Percentiles rank a stretch among this genome's conserved stretches.
Evolutionary conservation across 1,140 invertebrate species (phyloP).

Genomic region (Papilio xuthus): DNA sequence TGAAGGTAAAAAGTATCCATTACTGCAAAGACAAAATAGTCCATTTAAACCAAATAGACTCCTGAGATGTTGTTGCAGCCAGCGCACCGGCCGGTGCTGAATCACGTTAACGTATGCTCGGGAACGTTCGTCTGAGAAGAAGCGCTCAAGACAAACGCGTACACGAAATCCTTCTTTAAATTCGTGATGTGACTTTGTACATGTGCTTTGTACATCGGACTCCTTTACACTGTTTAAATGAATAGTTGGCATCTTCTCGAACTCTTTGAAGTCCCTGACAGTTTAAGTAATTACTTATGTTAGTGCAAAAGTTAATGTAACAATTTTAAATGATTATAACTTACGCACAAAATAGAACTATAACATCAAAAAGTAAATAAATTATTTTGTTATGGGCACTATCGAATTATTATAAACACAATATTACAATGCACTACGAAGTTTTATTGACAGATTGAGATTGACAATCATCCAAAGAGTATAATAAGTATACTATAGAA

Average conservation of each 20-base stretch:
- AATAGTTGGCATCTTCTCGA: background rate
- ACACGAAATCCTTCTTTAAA: conserved; percentile 40
- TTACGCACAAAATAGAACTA: too few species aligned
- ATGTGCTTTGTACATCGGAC: background rate
- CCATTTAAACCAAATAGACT: conserved; percentile 42
- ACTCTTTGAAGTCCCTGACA: background rate
- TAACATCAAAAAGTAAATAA: too few species aligned
- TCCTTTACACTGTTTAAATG: background rate
- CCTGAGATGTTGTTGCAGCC: conserved; percentile 46
- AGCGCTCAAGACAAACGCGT: conserved; percentile 46
- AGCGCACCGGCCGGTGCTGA: conserved; percentile 39
- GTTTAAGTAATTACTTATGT: background rate
- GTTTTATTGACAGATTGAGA: too few species aligned
- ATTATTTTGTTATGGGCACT: too few species aligned
- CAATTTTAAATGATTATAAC: too few species aligned
- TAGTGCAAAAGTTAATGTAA: too few species aligned
- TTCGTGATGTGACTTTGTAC: background rate
- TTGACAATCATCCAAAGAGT: too few species aligned
- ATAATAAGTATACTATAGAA: too few species aligned
- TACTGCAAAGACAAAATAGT: conserved; percentile 42
- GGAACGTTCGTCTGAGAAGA: conserved; percentile 47
- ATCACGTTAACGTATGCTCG: conserved; percentile 42
- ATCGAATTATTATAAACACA: too few species aligned
- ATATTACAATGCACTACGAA: too few species aligned
- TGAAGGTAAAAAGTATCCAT: conserved; percentile 46